Evolutionary conservation across 2,797 vertebrate species (phyloP), one percentile per base, ranked within the genome.

Genomic region (Alcedo quadribrachys): DNA sequence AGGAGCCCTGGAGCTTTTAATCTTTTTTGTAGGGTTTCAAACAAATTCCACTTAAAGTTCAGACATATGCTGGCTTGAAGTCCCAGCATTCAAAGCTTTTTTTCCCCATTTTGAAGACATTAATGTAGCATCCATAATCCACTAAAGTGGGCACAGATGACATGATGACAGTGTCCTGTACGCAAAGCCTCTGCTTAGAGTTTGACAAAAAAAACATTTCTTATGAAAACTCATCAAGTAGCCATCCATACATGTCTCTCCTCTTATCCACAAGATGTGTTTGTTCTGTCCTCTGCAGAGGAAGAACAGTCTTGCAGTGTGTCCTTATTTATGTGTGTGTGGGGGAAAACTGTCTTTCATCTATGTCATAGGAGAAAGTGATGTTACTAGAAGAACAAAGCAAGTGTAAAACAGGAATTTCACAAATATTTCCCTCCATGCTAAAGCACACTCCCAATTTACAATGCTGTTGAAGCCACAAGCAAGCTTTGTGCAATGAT

Each of bases 101-200:
- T 71, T 54, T 20, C 15, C 28, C 30, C 32, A 11, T 74, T 91
- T 85, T 43, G 70, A 87, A 46, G 65, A 15, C 11, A 40, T 11
- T 33, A 15, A 2, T 3, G 15, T 33, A 33, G 42, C 43, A 87
- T 35, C 50, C 22, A 30, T 11, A 79, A 20, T 24, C 60, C 79
- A 33, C 28, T 53, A 6, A 27, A 37, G 15, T 27, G 37, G 75
- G 42, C 17, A 21, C 14, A 75, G 45, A 28, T 68, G 16, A 21
- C 30, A 62, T 1, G 1, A 62, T 1, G 1, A 54, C 3, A 42
- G n/a, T 37, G 33, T 33, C 25, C 27, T 58, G 12, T 21, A 40
- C 15, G 21, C 43, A 86, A 69, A 86, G 18, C 13, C 18, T 89
- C 32, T 79, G 24, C 27, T 53, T 70, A 57, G 9, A 71, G 27